These are phyloP conservation scores for Trachymyrmex cornetzi DNA, from an alignment of 1,140 invertebrate species.

Conservation along the genomic window DNA sequence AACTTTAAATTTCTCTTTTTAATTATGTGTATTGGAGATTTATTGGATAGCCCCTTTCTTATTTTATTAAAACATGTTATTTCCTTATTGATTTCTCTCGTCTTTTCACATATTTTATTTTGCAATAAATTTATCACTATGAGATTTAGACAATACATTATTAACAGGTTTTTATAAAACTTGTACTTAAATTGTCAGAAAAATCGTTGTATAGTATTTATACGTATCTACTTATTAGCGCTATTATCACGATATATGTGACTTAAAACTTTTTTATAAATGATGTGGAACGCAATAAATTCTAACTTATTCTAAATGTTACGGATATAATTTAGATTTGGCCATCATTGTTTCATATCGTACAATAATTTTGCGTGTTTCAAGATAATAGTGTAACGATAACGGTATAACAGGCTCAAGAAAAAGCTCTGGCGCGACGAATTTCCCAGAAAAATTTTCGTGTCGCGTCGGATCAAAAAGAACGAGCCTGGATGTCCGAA, in stretches of 20 bases:
- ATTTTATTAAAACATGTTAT: conserved; percentile 17
- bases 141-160: not conserved
- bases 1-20: not conserved
- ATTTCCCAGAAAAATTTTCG: conserved; percentile 50
- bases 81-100: not conserved
- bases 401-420: conserved; percentile 37
- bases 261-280: not conserved
- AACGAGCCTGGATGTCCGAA: conserved; percentile 65
- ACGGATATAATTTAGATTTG: conserved; percentile 28
- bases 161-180: not conserved
- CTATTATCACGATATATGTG: not conserved
- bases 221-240: too few species aligned
- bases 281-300: not conserved
- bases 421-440: conserved; percentile 24
- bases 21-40: conserved; percentile 12
- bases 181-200: not conserved
- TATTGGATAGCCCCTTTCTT: not conserved
- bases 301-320: not conserved
- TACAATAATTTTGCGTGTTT: conserved; percentile 54
- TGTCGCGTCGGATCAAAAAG: conserved; percentile 54
- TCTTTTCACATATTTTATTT: not conserved
- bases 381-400: conserved; percentile 42
- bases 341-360: conserved; percentile 9
- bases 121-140: not conserved
- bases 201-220: not conserved